Base-by-base conservation (phyloP, 2,888 invertebrate genomes). In the Macrosoma leucophasiata region DNA sequence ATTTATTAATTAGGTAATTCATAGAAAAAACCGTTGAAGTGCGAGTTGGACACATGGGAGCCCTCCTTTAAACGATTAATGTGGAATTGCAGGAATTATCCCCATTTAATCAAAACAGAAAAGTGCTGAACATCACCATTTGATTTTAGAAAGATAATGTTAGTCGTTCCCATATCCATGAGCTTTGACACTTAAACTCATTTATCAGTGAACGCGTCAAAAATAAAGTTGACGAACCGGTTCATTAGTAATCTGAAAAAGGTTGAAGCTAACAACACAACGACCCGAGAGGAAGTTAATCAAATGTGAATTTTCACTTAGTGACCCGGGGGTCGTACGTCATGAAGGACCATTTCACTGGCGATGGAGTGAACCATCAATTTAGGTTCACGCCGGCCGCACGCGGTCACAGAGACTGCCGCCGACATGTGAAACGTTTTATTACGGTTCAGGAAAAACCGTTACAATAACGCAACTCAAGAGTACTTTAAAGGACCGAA, bases 301-400 rank as follows among this genome's bases (percentile, higher is more conserved):
- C 73, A 75, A 72, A 68, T 74, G 72, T 74, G 66, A 75, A 75
- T n/a, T 73, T 75, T 75, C 75, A 72, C 74, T 74, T 71, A 75
- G 66, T 72, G 65, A 58, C 69, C 64, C 62, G 62, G 55, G 65
- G 61, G 66, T n/a, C 70, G 71, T 72, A 68, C 76, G 66, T 75
- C 77, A 74, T 77, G 75, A 78, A 77, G 75, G 70, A 66, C 73
- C 72, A 72, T 78, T 78, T 73, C 72, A 67, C 70, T 68, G 73
- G 60, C 73, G 71, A 70, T 75, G 69, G 73, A 74, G 75, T 70
- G 74, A 72, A 66, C 71, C 73, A 76, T 76, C 76, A 76, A 76
- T 78, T 76, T 76, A 63, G 69, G 62, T 69, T 68, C 66, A n/a
- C 67, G 71, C 73, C 72, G 72, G 62, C 74, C 73, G 71, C 76